Conservation (phyloP, 2,888 invertebrate species). For the Lepetodrilus schrolli region DNA sequence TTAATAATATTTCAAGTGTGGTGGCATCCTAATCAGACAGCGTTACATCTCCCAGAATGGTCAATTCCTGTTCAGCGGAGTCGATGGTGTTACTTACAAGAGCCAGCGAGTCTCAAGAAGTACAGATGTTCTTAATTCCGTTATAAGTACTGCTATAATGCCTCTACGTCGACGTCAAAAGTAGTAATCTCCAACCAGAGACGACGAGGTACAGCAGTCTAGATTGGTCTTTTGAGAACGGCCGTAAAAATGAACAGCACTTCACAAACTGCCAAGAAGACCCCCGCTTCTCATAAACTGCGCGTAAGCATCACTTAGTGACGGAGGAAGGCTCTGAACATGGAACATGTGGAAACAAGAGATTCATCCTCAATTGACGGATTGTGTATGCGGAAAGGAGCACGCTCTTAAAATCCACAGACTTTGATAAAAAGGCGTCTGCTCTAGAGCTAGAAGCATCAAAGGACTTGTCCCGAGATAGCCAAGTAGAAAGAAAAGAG, state of each 20-base stretch:
- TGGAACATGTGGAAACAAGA: background rate
- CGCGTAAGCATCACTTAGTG: background rate
- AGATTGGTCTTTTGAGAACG: background rate
- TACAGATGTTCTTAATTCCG: background rate
- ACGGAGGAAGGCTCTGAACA: background rate
- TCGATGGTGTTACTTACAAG: background rate
- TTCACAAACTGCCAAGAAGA: background rate
- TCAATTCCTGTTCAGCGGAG: background rate
- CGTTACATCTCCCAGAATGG: background rate
- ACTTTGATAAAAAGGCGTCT: background rate
- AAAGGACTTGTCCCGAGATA: background rate
- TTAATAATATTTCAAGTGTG: too few relatives aligned
- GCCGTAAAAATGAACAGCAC: background rate
- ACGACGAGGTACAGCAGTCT: background rate
- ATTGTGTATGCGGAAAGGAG: background rate
- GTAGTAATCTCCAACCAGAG: background rate
- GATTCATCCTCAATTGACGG: background rate
- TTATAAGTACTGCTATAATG: background rate
- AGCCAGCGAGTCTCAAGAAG: background rate
- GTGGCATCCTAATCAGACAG: too few relatives aligned
- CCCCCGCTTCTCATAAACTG: background rate
- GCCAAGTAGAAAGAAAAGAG: background rate
- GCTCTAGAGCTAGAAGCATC: background rate
- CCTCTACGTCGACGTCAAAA: background rate
- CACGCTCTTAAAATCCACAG: background rate